These are phyloP conservation scores for Acyrthosiphon pisum DNA, from an alignment of 1,140 invertebrate genomes.

Conservation along the genomic window DNA sequence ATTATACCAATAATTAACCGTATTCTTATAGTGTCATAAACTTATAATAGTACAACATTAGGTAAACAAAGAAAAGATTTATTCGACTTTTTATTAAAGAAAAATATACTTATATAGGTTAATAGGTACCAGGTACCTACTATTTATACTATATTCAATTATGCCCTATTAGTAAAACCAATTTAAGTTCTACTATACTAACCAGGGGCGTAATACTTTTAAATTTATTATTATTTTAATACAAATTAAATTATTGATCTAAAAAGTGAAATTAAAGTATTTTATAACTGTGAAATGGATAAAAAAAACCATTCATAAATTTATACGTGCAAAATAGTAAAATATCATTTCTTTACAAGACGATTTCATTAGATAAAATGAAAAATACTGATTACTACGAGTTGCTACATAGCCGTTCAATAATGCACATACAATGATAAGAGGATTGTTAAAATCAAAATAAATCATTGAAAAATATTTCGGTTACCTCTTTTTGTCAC, in stretches of 20 bases:
- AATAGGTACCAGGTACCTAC: neutral
- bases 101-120: neutral
- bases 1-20: neutral
- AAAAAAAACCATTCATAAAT: no score
- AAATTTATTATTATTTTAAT: neutral
- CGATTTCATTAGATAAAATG: neutral
- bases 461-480: neutral
- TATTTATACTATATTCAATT: neutral
- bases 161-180: neutral
- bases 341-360: no score
- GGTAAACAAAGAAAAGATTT: neutral
- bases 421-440: neutral
- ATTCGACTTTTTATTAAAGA: neutral
- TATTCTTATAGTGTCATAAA: neutral
- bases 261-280: no score
- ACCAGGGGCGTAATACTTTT: neutral
- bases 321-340: no score
- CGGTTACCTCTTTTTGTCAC: constrained; percentile 48
- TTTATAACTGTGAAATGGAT: no score
- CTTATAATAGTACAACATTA: neutral
- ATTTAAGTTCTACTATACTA: neutral
- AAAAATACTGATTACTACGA: neutral
- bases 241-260: neutral
- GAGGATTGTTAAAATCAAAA: neutral
- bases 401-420: neutral